Evolutionary conservation across 1,140 invertebrate genomes (phyloP), one percentile per base, ranked within the genome.

Genomic region (Propsilocerus akamusi): DNA sequence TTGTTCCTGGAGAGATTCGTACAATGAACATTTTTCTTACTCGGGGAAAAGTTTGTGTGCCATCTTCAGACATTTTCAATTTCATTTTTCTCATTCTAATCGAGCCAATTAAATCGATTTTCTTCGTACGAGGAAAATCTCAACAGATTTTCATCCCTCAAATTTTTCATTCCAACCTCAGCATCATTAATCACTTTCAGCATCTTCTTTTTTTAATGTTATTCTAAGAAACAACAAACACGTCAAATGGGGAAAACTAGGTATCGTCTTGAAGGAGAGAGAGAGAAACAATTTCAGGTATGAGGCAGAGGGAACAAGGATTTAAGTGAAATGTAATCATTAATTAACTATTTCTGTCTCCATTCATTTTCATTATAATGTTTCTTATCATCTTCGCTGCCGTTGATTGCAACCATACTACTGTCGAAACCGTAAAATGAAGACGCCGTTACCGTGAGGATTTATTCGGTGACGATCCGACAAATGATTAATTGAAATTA

Each of bases 401-500:
- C n/a, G n/a, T n/a, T n/a, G n/a, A n/a, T n/a, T n/a, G n/a, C n/a
- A n/a, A n/a, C n/a, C n/a, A n/a, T n/a, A n/a, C n/a, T n/a, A n/a
- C n/a, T n/a, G n/a, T n/a, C n/a, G n/a, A n/a, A n/a, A n/a, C n/a
- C n/a, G n/a, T n/a, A n/a, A n/a, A n/a, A n/a, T n/a, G n/a, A n/a
- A n/a, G n/a, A n/a, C n/a, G 14, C 34, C n/a, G 5, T 41, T 20
- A 41, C 34, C 34, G 28, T 41, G 12, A 41, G 17, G 12, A 41
- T 41, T 41, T 41, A 17, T 41, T 20, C 6, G n/a, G 3, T 11
- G n/a, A 30, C 3, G 10, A 30, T 1, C 34, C 2, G 28, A 8
- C 6, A 20, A 41, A 41, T 41, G 34, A 41, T 41, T 41, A 41
- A 41, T 41, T 41, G 34, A 41, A 41, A 41, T 41, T 41, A 41